A percentile compares a stretch with the other conserved stretches of the same genome.
Conservation (phyloP, 2,797 vertebrate genomes). For the Gephyroberyx darwinii region DNA sequence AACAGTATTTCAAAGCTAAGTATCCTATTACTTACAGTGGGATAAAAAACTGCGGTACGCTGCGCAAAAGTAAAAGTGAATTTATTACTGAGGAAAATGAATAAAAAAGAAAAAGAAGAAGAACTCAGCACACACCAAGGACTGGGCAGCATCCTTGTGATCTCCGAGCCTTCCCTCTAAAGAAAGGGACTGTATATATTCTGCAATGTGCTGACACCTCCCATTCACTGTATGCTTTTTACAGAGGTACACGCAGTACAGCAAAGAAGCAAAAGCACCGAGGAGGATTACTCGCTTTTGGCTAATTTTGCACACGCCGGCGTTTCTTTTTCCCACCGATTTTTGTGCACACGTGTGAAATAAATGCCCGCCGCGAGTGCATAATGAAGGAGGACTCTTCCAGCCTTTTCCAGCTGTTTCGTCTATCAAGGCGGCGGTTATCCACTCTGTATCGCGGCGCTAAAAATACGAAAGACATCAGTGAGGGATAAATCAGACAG, state of each 20-base stretch:
- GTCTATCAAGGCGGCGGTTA: conserved; percentile 21
- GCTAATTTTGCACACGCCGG: conserved; percentile 23
- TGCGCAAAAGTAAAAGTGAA: conserved; percentile 13
- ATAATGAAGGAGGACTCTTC: neutral
- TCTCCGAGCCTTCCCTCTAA: conserved; percentile 55
- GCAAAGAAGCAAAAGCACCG: conserved; percentile 10
- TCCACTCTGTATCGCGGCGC: conserved; percentile 22
- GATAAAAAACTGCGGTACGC: conserved; percentile 17
- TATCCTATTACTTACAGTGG: conserved; percentile 11
- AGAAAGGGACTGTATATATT: conserved; percentile 44
- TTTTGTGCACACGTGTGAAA: conserved; percentile 8
- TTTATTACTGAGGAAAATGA: conserved; percentile 28
- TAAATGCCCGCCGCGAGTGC: conserved; percentile 6
- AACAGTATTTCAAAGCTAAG: conserved; percentile 24
- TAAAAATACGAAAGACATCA: conserved; percentile 9
- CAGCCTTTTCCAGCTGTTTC: neutral
- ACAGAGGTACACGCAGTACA: neutral
- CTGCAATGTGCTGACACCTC: conserved; percentile 68
- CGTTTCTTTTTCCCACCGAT: conserved; percentile 4
- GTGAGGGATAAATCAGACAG: conserved; percentile 20
- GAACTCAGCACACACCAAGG: conserved; percentile 64
- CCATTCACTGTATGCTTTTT: conserved; percentile 26
- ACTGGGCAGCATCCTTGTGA: conserved; percentile 51
- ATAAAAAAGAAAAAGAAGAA: conserved; percentile 26
- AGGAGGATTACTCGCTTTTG: conserved; percentile 9